Conservation (phyloP, 2,888 invertebrate species). For the Dioctria rufipes region DNA sequence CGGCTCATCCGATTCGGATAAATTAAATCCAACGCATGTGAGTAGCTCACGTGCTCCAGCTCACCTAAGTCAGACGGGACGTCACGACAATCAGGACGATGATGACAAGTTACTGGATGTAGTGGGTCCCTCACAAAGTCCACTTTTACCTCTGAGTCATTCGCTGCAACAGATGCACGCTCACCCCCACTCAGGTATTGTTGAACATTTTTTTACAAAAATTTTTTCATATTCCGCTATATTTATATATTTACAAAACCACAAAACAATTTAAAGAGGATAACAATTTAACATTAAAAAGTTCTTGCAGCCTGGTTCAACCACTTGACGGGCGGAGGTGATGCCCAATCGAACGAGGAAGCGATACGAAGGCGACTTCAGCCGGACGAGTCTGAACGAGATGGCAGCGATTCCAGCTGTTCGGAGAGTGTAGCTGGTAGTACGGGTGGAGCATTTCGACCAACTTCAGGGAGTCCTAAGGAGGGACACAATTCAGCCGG, state of each 20-base stretch:
- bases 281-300: slow-evolving; percentile 62
- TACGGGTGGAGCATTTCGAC: slow-evolving; percentile 71
- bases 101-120: slow-evolving; percentile 90
- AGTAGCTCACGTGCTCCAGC: slow-evolving; percentile 72
- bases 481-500: slow-evolving; percentile 72
- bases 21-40: slow-evolving; percentile 74
- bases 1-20: slow-evolving; percentile 72
- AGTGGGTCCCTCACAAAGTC: slow-evolving; percentile 89
- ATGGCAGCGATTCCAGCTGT: slow-evolving; percentile 82
- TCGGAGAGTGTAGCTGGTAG: slow-evolving; percentile 76
- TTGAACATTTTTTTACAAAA: slow-evolving; percentile 58
- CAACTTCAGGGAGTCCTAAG: slow-evolving; percentile 73
- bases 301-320: slow-evolving; percentile 78
- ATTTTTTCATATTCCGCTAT: too few relatives aligned
- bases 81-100: slow-evolving; percentile 77
- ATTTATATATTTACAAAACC: too few relatives aligned
- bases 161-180: slow-evolving; percentile 72
- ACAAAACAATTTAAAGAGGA: slow-evolving; percentile 34
- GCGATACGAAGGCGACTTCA: slow-evolving; percentile 73
- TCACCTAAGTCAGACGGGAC: slow-evolving; percentile 70
- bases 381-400: slow-evolving; percentile 77
- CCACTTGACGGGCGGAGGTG: slow-evolving; percentile 74
- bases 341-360: slow-evolving; percentile 72
- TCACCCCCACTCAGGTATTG: slow-evolving; percentile 72
- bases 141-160: slow-evolving; percentile 76